Evolutionary conservation across 2,888 invertebrate genomes (phyloP).

Genomic region (Drosophila neonasuta): DNA sequence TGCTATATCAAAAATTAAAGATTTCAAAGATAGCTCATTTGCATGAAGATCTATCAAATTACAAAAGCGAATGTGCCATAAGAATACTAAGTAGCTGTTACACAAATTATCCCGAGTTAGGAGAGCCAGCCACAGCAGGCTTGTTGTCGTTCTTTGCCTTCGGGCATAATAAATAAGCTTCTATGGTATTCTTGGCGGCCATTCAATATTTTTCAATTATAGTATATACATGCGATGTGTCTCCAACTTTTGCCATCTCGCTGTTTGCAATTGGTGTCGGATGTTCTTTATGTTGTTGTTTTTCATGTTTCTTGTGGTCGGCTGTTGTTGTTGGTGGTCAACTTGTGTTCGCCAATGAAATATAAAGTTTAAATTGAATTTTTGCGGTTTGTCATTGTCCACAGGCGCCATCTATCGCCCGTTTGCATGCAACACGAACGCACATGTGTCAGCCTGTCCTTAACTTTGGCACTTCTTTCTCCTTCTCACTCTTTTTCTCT

Average conservation of each 20-base stretch:
- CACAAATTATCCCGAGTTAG: constrained; percentile 11
- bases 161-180: constrained; percentile 57
- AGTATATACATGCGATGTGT: constrained; percentile 49
- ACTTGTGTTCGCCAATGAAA: constrained; percentile 63
- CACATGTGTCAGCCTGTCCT: constrained; percentile 22
- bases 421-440: constrained; percentile 15
- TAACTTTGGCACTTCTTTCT: neutral
- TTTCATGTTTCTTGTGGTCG: constrained; percentile 32
- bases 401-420: constrained; percentile 49
- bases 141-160: constrained; percentile 19
- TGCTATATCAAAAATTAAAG: neutral
- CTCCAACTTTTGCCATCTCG: constrained; percentile 12
- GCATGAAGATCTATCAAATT: neutral
- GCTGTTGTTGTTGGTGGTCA: constrained; percentile 30
- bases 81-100: constrained; percentile 27
- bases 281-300: constrained; percentile 15
- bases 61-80: constrained; percentile 4
- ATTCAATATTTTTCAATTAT: constrained; percentile 74
- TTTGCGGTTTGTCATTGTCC: constrained; percentile 73
- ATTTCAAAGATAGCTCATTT: neutral
- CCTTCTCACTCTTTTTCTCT: neutral
- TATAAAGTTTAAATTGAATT: constrained; percentile 75
- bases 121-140: no score
- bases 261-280: constrained; percentile 4
- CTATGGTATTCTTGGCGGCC: constrained; percentile 34